Conservation (phyloP, 2,888 invertebrate genomes). For the Arctia plantaginis region DNA sequence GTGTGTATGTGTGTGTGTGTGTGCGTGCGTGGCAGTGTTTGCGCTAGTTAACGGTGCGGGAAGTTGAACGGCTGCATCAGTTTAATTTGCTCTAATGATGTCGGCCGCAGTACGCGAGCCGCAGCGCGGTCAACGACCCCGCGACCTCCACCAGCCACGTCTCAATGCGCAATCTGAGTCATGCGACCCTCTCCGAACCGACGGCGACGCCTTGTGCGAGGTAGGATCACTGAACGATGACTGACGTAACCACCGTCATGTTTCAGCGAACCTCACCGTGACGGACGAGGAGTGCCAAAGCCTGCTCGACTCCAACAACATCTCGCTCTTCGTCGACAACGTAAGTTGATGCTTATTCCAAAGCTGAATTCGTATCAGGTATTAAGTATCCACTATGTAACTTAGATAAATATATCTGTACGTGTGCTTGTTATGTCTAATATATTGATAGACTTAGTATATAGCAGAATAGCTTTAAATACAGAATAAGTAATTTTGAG, state of each 20-base stretch:
- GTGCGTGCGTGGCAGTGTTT: background rate
- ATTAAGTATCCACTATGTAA: background rate
- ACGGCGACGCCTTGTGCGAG: no score
- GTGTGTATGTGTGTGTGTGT: background rate
- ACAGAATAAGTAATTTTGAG: background rate
- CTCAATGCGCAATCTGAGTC: background rate
- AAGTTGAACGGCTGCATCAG: slow-evolving; percentile 31
- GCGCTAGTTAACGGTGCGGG: background rate
- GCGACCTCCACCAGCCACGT: background rate
- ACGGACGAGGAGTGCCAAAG: slow-evolving; percentile 81
- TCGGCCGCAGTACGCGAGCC: background rate
- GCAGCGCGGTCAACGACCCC: background rate
- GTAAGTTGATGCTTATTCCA: slow-evolving; percentile 65
- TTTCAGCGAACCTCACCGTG: slow-evolving; percentile 76
- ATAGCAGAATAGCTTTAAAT: background rate
- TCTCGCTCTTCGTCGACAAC: slow-evolving; percentile 81
- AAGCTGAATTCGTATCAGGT: no score
- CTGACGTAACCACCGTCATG: background rate
- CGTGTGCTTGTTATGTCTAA: background rate
- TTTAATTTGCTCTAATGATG: slow-evolving; percentile 21
- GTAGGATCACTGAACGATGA: background rate
- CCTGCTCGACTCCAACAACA: slow-evolving; percentile 76
- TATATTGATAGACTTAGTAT: background rate
- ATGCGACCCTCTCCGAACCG: background rate
- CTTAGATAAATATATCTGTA: background rate